Evolutionary conservation across 2,888 invertebrate genomes (phyloP).

Genomic region (Dusona sp.): DNA sequence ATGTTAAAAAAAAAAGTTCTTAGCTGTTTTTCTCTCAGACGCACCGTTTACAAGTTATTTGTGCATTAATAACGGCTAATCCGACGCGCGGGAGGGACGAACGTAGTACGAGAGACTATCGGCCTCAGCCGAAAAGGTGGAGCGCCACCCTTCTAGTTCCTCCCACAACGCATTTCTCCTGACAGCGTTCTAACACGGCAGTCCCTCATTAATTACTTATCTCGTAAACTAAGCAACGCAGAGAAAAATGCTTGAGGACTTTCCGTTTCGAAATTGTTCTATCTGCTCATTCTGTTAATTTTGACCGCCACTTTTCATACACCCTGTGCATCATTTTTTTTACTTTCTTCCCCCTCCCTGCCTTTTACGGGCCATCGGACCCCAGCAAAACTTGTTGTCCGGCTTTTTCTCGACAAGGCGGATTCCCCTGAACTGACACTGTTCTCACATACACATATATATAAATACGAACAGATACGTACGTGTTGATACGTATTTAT

Average conservation of each 20-base stretch:
- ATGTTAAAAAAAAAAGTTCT: not conserved
- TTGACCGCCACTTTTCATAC: not conserved
- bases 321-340: slow-evolving; percentile 18
- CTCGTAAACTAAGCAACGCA: not conserved
- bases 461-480: not conserved
- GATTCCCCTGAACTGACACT: slow-evolving; percentile 51
- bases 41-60: not conserved
- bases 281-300: not conserved
- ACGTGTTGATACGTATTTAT: not conserved
- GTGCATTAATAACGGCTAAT: not conserved
- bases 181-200: no score
- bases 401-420: slow-evolving; percentile 59
- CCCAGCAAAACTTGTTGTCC: slow-evolving; percentile 65
- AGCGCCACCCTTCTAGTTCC: no score
- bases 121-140: no score
- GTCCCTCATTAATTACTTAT: not conserved
- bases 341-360: slow-evolving; percentile 1
- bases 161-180: no score
- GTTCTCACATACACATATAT: not conserved
- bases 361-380: slow-evolving; percentile 48
- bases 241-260: slow-evolving; percentile 1
- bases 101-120: no score
- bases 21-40: not conserved
- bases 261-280: not conserved
- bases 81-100: no score